Evolutionary conservation across 1,140 invertebrate genomes (phyloP).

Genomic region (Aricia agestis): DNA sequence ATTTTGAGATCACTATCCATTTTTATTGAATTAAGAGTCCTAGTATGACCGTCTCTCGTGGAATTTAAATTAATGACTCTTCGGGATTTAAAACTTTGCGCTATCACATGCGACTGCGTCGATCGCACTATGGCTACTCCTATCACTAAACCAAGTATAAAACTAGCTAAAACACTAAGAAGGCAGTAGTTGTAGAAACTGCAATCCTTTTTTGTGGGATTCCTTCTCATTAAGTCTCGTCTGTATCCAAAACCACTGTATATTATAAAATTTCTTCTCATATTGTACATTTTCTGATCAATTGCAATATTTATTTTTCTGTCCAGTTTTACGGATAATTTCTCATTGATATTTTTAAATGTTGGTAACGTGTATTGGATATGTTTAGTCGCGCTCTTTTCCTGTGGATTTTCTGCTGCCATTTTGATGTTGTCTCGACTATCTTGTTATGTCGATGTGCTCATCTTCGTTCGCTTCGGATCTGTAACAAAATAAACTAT

Average conservation of each 20-base stretch:
- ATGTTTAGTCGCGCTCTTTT: not conserved
- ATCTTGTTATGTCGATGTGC: conserved; percentile 13
- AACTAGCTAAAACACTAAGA: conserved; percentile 49
- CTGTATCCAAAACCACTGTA: conserved; percentile 47
- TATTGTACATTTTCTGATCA: conserved; percentile 34
- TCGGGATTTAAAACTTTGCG: conserved; percentile 34
- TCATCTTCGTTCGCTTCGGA: conserved; percentile 1
- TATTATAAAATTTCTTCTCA: conserved; percentile 41
- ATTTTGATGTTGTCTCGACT: conserved; percentile 16
- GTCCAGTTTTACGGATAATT: conserved; percentile 21
- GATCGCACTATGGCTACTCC: conserved; percentile 51
- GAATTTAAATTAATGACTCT: conserved; percentile 41
- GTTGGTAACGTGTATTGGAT: conserved; percentile 38
- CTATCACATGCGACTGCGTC: conserved; percentile 35
- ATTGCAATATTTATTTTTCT: conserved; percentile 29
- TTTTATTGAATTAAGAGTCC: conserved; percentile 50
- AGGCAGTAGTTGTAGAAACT: conserved; percentile 54
- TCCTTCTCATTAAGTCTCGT: conserved; percentile 47
- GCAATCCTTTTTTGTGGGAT: conserved; percentile 44
- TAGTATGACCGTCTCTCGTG: conserved; percentile 33
- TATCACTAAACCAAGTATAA: conserved; percentile 50
- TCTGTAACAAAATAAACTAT: conserved; percentile 28
- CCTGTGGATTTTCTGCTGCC: conserved; percentile 7
- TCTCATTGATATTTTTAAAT: conserved; percentile 36
- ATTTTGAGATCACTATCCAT: conserved; percentile 31